Evolutionary conservation across 2,888 invertebrate species (phyloP).

Genomic region (Trimorus sp.): DNA sequence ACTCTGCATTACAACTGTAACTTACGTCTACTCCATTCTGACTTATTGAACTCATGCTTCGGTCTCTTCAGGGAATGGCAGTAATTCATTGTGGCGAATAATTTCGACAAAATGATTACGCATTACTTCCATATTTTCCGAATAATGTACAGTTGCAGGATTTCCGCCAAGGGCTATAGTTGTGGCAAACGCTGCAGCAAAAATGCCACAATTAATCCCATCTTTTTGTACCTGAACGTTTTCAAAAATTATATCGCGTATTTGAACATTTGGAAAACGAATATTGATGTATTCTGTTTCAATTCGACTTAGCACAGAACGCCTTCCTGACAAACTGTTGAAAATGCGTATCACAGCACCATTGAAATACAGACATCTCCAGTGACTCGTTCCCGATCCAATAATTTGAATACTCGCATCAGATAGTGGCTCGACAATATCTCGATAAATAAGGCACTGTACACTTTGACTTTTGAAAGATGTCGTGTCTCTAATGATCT

Average conservation of each 20-base stretch:
- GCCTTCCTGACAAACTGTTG: background rate
- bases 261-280: constrained; percentile 4
- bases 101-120: background rate
- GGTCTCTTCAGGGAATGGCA: background rate
- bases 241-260: background rate
- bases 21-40: too few relatives aligned
- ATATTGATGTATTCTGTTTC: constrained; percentile 7
- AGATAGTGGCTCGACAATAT: constrained; percentile 6
- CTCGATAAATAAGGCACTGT: constrained; percentile 11
- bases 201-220: background rate
- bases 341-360: background rate
- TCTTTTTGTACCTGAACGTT: constrained; percentile 1
- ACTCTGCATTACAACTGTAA: too few relatives aligned
- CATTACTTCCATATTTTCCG: background rate
- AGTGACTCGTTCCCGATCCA: background rate
- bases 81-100: background rate
- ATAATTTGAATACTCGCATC: background rate
- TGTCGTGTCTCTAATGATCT: constrained; percentile 8
- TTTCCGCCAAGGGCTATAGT: background rate
- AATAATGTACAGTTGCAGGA: background rate
- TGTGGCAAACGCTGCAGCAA: constrained; percentile 9
- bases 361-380: constrained; percentile 14
- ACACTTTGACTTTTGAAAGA: constrained; percentile 18
- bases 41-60: too few relatives aligned
- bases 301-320: background rate